phyloP scores from a whole-genome alignment of 2,888 invertebrate genomes.

The Odontocolon sp. region DNA sequence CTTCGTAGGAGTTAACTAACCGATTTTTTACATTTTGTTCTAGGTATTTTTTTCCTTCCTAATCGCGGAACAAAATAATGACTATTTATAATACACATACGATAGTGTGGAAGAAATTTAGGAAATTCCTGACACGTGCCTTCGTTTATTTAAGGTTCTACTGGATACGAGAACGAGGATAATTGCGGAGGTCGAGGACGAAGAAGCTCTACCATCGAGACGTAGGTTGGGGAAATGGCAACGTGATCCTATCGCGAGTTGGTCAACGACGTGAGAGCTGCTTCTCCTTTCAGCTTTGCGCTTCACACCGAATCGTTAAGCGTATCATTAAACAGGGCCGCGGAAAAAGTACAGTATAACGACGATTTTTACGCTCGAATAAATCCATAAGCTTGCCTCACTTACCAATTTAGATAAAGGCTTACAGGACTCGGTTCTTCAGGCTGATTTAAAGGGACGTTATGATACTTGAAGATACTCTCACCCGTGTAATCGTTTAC shows the following conservation, averaged over 20 bases:
- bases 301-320: conserved; percentile 58
- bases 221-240: no score
- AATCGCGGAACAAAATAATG: no score
- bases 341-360: conserved; percentile 66
- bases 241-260: conserved; percentile 52
- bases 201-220: conserved; percentile 9
- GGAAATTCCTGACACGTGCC: conserved; percentile 44
- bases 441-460: conserved; percentile 13
- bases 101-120: neutral
- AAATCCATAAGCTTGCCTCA: conserved; percentile 64
- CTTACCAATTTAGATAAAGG: conserved; percentile 69
- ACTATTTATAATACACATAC: no score
- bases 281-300: conserved; percentile 24
- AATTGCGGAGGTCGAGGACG: conserved; percentile 1
- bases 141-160: conserved; percentile 54
- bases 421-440: conserved; percentile 43
- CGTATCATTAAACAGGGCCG: conserved; percentile 66
- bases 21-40: no score
- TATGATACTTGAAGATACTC: conserved; percentile 3
- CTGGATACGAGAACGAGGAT: conserved; percentile 50
- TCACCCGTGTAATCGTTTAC: neutral
- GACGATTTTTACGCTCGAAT: conserved; percentile 66
- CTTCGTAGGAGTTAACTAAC: no score
- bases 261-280: conserved; percentile 39
- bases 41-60: no score